phyloP scores from a whole-genome alignment of 2,797 vertebrate species.

The Fundulus diaphanus region DNA sequence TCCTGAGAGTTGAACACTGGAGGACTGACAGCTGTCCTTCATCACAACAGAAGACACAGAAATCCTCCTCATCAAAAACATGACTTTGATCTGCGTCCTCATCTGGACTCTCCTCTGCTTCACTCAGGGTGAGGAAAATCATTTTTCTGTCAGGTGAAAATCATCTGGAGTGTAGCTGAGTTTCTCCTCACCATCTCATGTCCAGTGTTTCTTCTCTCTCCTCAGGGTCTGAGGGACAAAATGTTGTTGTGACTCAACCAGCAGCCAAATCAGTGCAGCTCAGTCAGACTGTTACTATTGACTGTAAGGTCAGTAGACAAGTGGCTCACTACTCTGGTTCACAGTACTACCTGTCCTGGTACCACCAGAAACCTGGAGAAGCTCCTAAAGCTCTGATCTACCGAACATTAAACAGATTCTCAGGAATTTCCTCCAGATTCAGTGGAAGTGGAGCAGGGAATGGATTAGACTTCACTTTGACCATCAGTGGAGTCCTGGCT shows the following conservation, averaged over 20 bases:
- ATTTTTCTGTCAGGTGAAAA: conserved; percentile 5
- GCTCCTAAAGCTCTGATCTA: conserved; percentile 18
- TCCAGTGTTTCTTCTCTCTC: background rate
- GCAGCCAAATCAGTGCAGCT: conserved; percentile 7
- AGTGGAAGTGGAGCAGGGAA: background rate
- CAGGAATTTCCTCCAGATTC: conserved; percentile 12
- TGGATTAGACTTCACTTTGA: background rate
- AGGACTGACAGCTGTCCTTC: conserved; percentile 5
- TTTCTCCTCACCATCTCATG: background rate
- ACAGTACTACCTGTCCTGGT: conserved; percentile 1
- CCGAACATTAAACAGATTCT: fast-evolving
- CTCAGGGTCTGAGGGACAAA: conserved; percentile 10
- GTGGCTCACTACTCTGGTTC: too few relatives aligned
- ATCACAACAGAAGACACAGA: conserved; percentile 11
- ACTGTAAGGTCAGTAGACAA: conserved; percentile 4
- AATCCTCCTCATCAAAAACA: conserved; percentile 13
- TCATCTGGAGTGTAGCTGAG: background rate
- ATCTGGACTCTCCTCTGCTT: conserved; percentile 2
- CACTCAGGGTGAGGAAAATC: conserved; percentile 4
- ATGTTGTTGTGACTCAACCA: conserved; percentile 6
- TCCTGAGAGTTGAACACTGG: background rate
- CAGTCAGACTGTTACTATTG: too few relatives aligned
- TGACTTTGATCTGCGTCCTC: background rate
- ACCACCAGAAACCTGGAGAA: background rate
- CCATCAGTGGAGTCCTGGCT: conserved; percentile 15